Evolutionary conservation across 2,888 invertebrate species (phyloP).

Genomic region (Torymus auratus): DNA sequence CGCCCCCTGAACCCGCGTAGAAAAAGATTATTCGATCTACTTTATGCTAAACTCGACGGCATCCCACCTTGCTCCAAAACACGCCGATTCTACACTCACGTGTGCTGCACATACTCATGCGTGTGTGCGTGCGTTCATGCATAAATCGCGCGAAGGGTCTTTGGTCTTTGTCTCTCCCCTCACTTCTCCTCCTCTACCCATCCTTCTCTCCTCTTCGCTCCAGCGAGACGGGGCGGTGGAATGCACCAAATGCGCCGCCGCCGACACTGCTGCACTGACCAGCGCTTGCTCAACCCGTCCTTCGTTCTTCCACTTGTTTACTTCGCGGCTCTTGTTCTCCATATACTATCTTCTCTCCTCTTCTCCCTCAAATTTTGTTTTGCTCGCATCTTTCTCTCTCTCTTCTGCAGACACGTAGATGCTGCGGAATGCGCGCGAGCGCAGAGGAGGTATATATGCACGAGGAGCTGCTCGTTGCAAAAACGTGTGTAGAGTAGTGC

Average conservation of each 20-base stretch:
- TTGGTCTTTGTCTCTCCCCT: slow-evolving; percentile 28
- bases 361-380: slow-evolving; percentile 57
- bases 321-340: slow-evolving; percentile 45
- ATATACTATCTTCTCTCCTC: slow-evolving; percentile 30
- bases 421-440: slow-evolving; percentile 33
- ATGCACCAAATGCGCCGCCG: slow-evolving; percentile 46
- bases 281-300: slow-evolving; percentile 32
- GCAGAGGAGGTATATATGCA: slow-evolving; percentile 6
- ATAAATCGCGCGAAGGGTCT: slow-evolving; percentile 42
- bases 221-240: slow-evolving; percentile 26
- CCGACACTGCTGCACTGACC: slow-evolving; percentile 18
- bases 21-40: too few relatives aligned
- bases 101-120: too few relatives aligned
- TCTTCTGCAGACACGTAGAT: slow-evolving; percentile 45
- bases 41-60: too few relatives aligned
- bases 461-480: not conserved
- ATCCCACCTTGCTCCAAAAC: too few relatives aligned
- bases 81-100: too few relatives aligned
- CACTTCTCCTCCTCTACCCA: slow-evolving; percentile 49
- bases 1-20: too few relatives aligned
- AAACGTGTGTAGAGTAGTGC: not conserved
- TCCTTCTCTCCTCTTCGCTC: slow-evolving; percentile 50
- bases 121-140: slow-evolving; percentile 8
- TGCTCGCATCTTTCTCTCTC: slow-evolving; percentile 59
- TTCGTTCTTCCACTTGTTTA: slow-evolving; percentile 54